phyloP scores from a whole-genome alignment of 1,140 invertebrate genomes.

The Drosophila paulistorum region DNA sequence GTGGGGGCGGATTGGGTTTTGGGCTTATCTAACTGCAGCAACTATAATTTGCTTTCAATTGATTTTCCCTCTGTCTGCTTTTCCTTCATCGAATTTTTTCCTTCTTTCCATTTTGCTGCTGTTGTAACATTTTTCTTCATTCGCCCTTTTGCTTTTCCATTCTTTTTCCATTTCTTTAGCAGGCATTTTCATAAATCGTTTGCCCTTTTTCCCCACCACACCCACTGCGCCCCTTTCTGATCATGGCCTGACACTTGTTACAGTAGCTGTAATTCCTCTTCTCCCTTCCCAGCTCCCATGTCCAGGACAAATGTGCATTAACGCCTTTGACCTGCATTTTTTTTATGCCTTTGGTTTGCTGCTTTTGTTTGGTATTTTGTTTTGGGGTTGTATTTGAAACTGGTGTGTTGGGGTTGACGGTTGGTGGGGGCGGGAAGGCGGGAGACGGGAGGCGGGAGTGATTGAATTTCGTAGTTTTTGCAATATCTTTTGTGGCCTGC shows the following conservation, averaged over 20 bases:
- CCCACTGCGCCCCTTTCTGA: constrained; percentile 12
- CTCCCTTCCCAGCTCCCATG: constrained; percentile 22
- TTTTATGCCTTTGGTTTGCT: not conserved
- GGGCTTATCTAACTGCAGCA: constrained; percentile 76
- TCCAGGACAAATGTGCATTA: constrained; percentile 74
- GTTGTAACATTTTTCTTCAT: constrained; percentile 72
- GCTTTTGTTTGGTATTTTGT: constrained; percentile 11
- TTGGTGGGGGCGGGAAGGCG: not conserved
- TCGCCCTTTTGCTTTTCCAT: constrained; percentile 25
- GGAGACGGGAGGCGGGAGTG: constrained; percentile 23
- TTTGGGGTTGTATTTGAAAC: constrained; percentile 2
- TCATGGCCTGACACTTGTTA: constrained; percentile 67
- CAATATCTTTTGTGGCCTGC: constrained; percentile 49
- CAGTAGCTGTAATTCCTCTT: constrained; percentile 25
- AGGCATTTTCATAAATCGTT: constrained; percentile 73
- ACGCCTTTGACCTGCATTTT: constrained; percentile 77
- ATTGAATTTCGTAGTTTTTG: constrained; percentile 69
- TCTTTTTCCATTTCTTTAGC: constrained; percentile 35
- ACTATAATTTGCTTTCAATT: constrained; percentile 82
- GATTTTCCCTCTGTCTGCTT: constrained; percentile 52
- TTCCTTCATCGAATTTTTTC: constrained; percentile 6
- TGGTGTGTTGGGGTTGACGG: not conserved
- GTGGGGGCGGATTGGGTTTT: not conserved
- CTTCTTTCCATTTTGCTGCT: constrained; percentile 24
- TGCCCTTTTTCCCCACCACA: constrained; percentile 24